These are phyloP conservation scores for Cheirogaleus major DNA, from an alignment of 2,797 vertebrate genomes.

Conservation along the genomic window DNA sequence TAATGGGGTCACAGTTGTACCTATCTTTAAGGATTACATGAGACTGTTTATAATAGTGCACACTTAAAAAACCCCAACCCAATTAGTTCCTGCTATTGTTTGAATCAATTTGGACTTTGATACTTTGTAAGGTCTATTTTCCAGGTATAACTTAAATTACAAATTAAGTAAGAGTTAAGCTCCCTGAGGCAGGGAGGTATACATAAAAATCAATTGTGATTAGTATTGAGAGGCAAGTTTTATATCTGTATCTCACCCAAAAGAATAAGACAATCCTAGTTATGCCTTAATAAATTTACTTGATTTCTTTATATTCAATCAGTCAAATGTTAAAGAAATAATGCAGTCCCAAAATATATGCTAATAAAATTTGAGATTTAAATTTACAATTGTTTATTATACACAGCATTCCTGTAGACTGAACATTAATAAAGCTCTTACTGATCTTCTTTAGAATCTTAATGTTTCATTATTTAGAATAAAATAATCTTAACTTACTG, in stretches of 20 bases:
- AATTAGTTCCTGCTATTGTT: neutral
- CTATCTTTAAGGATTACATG: neutral
- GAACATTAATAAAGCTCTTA: slow-evolving; percentile 7
- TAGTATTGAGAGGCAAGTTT: slow-evolving; percentile 18
- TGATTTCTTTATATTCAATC: neutral
- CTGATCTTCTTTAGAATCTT: neutral
- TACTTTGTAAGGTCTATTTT: slow-evolving; percentile 3
- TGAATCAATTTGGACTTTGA: slow-evolving; percentile 8
- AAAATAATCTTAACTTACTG: slow-evolving; percentile 24
- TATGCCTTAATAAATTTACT: slow-evolving; percentile 4
- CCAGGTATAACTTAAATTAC: neutral
- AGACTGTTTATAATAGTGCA: neutral
- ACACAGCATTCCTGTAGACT: neutral
- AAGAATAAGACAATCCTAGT: slow-evolving; percentile 27
- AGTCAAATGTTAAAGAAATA: slow-evolving; percentile 23
- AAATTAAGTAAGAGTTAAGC: neutral
- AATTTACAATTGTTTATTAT: slow-evolving; percentile 22
- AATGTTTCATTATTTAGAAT: neutral
- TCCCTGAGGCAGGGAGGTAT: neutral
- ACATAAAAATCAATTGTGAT: slow-evolving; percentile 48
- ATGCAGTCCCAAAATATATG: neutral
- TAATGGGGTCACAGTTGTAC: neutral
- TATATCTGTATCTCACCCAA: neutral
- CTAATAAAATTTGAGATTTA: slow-evolving; percentile 45
- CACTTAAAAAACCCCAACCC: neutral